Conservation (phyloP, 1,140 invertebrate genomes). For the Pseudomyrmex concolor region DNA sequence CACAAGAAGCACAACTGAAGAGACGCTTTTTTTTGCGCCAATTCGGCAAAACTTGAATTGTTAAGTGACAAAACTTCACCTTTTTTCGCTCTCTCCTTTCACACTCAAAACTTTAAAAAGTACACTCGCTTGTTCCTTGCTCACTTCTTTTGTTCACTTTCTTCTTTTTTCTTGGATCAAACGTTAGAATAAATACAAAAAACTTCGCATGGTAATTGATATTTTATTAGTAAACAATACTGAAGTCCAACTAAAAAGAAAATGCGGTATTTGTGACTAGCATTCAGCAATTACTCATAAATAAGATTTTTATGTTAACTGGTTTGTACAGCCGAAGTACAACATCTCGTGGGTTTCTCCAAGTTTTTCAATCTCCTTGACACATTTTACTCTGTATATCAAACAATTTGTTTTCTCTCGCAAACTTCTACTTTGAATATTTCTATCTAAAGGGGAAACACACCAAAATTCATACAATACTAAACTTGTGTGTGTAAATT, state of each 20-base stretch:
- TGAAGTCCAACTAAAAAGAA: slow-evolving; percentile 68
- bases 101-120: not conserved
- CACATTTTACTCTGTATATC: slow-evolving; percentile 5
- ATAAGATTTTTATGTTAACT: slow-evolving; percentile 64
- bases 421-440: not conserved
- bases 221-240: slow-evolving; percentile 74
- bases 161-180: slow-evolving; percentile 41
- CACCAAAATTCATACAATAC: not conserved
- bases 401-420: not conserved
- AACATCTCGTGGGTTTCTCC: slow-evolving; percentile 50
- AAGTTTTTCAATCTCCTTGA: slow-evolving; percentile 32
- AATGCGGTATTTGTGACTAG: slow-evolving; percentile 72
- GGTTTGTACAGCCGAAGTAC: slow-evolving; percentile 63
- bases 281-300: slow-evolving; percentile 67
- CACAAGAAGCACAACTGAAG: not conserved
- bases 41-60: not conserved
- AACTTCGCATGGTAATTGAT: slow-evolving; percentile 68
- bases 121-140: slow-evolving; percentile 2
- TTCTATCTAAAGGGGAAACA: not conserved
- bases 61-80: not conserved
- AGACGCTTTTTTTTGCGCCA: not conserved
- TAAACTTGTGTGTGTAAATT: too few relatives aligned
- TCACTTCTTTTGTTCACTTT: slow-evolving; percentile 18
- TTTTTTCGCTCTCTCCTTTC: not conserved
- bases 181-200: slow-evolving; percentile 67